Percentiles rank a stretch among this genome's conserved stretches.
phyloP scores from a whole-genome alignment of 2,797 vertebrate species.

The Dipus sagitta region DNA sequence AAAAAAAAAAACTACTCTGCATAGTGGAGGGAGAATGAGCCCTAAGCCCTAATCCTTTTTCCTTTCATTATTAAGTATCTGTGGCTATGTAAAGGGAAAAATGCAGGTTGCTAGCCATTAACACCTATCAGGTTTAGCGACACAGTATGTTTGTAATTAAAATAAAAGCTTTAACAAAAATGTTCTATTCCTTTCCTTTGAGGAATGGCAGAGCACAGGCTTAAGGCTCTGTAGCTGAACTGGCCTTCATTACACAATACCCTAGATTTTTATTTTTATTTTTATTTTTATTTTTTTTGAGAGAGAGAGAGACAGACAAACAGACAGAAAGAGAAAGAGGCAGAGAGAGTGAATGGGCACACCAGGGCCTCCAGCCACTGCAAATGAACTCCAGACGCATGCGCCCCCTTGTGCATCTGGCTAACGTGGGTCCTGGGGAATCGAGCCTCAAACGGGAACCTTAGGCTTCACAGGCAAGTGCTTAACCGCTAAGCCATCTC shows the following conservation, averaged over 20 bases:
- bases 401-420: too few species aligned
- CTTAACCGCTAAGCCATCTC: too few species aligned
- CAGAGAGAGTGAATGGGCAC: too few species aligned
- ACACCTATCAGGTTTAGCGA: conserved; percentile 47
- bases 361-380: too few species aligned
- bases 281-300: too few species aligned
- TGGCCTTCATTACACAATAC: background rate
- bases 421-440: too few species aligned
- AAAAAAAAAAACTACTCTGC: background rate
- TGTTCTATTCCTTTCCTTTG: conserved; percentile 26
- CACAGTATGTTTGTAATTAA: conserved; percentile 63
- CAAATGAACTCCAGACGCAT: too few species aligned
- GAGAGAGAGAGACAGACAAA: too few species aligned
- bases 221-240: background rate
- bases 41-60: conserved; percentile 19
- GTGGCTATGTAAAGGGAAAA: background rate
- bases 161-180: conserved; percentile 43
- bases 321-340: too few species aligned
- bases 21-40: conserved; percentile 25
- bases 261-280: background rate
- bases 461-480: too few species aligned
- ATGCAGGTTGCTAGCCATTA: conserved; percentile 47
- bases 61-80: conserved; percentile 38
- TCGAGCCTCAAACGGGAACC: too few species aligned
- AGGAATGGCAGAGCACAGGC: conserved; percentile 1